Evolutionary conservation across 2,888 invertebrate genomes (phyloP).

Genomic region (Pediacus dermestoides): DNA sequence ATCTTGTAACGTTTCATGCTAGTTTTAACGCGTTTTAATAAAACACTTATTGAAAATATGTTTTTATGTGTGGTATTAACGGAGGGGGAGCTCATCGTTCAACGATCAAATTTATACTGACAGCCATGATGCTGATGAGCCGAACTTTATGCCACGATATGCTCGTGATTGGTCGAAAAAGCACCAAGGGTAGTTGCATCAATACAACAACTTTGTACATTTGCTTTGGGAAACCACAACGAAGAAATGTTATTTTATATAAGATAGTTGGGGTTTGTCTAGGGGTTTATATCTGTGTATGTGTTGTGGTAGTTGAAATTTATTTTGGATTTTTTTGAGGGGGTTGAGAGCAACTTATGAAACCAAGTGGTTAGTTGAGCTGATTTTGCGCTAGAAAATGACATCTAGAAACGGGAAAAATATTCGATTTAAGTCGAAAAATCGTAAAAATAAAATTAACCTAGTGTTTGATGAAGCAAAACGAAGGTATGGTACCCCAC

Average conservation of each 20-base stretch:
- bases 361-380: conserved; percentile 14
- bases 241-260: too few relatives aligned
- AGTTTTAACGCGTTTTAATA: conserved; percentile 35
- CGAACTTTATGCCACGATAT: conserved; percentile 76
- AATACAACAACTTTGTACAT: too few relatives aligned
- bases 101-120: conserved; percentile 96
- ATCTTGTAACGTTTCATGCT: conserved; percentile 42
- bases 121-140: conserved; percentile 88
- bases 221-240: too few relatives aligned
- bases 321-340: too few relatives aligned
- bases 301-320: too few relatives aligned
- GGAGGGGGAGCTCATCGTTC: conserved; percentile 82
- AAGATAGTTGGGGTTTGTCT: too few relatives aligned
- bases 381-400: conserved; percentile 18
- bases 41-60: conserved; percentile 37
- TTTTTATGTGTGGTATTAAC: conserved; percentile 52
- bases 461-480: conserved; percentile 61
- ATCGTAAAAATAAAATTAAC: conserved; percentile 51
- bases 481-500: conserved; percentile 54
- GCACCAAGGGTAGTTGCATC: conserved; percentile 19
- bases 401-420: too few relatives aligned
- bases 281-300: too few relatives aligned
- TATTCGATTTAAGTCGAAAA: too few relatives aligned
- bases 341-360: conserved; percentile 5
- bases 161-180: conserved; percentile 62